Conservation (phyloP, 2,113 vertebrate species). For the Sigmodon hispidus region DNA sequence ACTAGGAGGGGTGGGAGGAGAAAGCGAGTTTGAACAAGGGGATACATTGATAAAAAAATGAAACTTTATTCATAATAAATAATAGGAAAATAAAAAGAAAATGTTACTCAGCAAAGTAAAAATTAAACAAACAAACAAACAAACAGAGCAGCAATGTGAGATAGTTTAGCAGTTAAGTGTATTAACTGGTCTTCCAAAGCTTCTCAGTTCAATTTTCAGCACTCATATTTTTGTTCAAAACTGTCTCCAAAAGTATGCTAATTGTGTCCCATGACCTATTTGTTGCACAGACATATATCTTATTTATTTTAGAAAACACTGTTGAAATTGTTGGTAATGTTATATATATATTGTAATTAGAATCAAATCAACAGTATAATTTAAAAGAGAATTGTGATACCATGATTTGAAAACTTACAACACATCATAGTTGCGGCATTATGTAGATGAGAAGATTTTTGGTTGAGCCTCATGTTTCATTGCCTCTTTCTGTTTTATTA, state of each 20-base stretch:
- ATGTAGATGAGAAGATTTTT: neutral
- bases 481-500: neutral
- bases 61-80: too few relatives aligned
- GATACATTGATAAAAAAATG: too few relatives aligned
- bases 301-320: neutral
- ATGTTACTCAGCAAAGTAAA: too few relatives aligned
- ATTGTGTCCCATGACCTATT: neutral
- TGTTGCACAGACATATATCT: neutral
- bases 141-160: neutral
- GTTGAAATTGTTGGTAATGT: neutral
- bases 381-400: neutral
- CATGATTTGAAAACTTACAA: neutral
- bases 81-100: too few relatives aligned
- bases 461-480: neutral
- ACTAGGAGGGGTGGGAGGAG: too few relatives aligned
- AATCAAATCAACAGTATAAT: neutral
- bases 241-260: neutral
- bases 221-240: neutral
- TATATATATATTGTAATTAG: conserved; percentile 11
- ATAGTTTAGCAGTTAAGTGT: neutral
- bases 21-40: too few relatives aligned
- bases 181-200: neutral
- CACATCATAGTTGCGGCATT: neutral
- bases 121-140: too few relatives aligned
- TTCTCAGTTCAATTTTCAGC: neutral